Evolutionary conservation across 2,797 vertebrate genomes (phyloP).

Genomic region (Spea hammondii): DNA sequence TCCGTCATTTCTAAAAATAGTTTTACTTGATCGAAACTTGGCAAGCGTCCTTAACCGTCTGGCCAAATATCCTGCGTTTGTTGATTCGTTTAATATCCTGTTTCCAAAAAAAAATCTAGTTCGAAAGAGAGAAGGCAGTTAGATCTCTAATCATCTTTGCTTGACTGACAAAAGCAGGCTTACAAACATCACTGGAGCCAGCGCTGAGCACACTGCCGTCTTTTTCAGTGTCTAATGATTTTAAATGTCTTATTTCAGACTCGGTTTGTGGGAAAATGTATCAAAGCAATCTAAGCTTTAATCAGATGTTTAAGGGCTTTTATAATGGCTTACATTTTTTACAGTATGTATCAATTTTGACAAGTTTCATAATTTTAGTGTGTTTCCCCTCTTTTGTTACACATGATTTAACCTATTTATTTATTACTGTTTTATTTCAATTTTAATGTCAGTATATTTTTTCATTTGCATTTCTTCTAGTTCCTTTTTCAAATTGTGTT

Average conservation of each 20-base stretch:
- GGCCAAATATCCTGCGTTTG: slow-evolving; percentile 53
- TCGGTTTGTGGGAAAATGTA: neutral
- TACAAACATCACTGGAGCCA: slow-evolving; percentile 20
- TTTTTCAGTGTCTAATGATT: slow-evolving; percentile 1
- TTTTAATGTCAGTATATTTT: too few species aligned
- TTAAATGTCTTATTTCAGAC: neutral
- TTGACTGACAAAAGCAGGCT: slow-evolving; percentile 35
- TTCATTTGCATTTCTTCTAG: too few species aligned
- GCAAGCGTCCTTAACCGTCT: slow-evolving; percentile 43
- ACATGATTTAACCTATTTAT: too few species aligned
- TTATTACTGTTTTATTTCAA: too few species aligned
- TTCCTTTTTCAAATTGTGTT: neutral
- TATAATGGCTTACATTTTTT: too few species aligned
- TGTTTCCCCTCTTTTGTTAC: too few species aligned
- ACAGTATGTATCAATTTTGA: too few species aligned
- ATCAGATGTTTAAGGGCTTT: neutral
- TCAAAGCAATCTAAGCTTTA: neutral
- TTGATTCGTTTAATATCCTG: slow-evolving; percentile 52
- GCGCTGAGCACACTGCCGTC: neutral
- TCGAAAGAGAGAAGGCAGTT: slow-evolving; percentile 38
- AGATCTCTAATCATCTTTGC: slow-evolving; percentile 24
- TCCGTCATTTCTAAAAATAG: slow-evolving; percentile 47
- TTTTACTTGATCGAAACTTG: slow-evolving; percentile 53
- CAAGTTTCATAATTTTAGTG: too few species aligned
- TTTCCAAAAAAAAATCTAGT: slow-evolving; percentile 43